Evolutionary conservation across 2,797 vertebrate species (phyloP).

Genomic region (Pipistrellus pipistrellus): DNA sequence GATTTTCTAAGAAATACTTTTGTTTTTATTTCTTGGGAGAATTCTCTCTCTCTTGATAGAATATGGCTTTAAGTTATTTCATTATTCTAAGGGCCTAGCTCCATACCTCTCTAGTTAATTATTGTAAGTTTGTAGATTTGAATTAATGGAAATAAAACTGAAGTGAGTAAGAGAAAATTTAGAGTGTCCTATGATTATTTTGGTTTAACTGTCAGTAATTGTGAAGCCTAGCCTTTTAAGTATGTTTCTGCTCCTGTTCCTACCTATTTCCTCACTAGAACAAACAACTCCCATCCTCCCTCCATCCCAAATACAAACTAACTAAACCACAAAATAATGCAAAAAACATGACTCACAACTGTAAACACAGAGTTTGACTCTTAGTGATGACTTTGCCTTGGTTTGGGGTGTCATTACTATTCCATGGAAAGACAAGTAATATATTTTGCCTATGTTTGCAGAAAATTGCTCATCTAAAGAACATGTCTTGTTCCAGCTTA

Average conservation of each 20-base stretch:
- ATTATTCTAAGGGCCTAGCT: background rate
- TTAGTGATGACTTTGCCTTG: background rate
- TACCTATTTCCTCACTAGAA: background rate
- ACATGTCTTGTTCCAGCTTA: conserved; percentile 32
- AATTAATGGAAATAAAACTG: background rate
- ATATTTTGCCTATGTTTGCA: conserved; percentile 54
- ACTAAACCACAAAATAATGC: background rate
- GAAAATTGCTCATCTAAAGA: background rate
- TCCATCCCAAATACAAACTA: background rate
- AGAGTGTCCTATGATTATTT: background rate
- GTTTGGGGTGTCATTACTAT: background rate
- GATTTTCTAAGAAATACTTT: background rate
- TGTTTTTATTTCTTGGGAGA: background rate
- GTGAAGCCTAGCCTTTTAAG: background rate
- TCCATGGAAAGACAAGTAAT: background rate
- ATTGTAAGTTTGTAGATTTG: background rate
- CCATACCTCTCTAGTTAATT: background rate
- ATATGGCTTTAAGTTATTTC: conserved; percentile 22
- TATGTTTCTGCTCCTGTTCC: background rate
- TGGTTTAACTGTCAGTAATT: background rate
- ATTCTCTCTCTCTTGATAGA: background rate
- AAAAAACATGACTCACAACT: background rate
- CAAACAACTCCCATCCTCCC: background rate
- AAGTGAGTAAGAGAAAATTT: background rate
- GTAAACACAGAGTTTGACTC: background rate